phyloP scores from a whole-genome alignment of 2,888 invertebrate genomes.

The Dryobota labecula region DNA sequence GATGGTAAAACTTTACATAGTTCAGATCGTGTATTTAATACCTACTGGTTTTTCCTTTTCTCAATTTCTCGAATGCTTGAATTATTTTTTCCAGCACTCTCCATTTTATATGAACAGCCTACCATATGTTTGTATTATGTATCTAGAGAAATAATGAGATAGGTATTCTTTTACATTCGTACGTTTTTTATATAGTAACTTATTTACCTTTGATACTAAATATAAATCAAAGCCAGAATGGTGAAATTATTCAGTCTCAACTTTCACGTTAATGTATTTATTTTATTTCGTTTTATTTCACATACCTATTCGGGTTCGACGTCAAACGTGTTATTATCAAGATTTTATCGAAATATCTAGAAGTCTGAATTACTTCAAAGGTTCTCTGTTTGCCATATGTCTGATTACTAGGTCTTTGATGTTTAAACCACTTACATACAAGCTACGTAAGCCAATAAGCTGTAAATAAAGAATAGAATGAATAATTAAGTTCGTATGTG shows the following conservation, averaged over 20 bases:
- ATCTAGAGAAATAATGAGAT: neutral
- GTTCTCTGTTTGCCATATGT: neutral
- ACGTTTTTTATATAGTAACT: neutral
- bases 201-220: constrained; percentile 17
- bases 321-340: neutral
- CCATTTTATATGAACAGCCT: neutral
- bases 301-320: neutral
- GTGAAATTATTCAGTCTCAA: constrained; percentile 31
- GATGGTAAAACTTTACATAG: neutral
- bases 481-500: neutral
- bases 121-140: constrained; percentile 12
- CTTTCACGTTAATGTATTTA: constrained; percentile 2
- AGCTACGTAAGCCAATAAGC: neutral
- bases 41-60: neutral
- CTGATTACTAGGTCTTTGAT: constrained; percentile 3
- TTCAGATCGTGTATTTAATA: neutral
- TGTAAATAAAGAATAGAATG: neutral
- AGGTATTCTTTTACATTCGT: constrained; percentile 1
- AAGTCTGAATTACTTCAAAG: neutral
- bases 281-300: neutral
- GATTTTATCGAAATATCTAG: neutral
- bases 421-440: neutral
- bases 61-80: neutral
- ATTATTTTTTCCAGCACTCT: neutral
- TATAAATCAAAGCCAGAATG: neutral